These are phyloP conservation scores for Xestobium rufovillosum DNA, from an alignment of 2,888 invertebrate genomes.

Conservation along the genomic window DNA sequence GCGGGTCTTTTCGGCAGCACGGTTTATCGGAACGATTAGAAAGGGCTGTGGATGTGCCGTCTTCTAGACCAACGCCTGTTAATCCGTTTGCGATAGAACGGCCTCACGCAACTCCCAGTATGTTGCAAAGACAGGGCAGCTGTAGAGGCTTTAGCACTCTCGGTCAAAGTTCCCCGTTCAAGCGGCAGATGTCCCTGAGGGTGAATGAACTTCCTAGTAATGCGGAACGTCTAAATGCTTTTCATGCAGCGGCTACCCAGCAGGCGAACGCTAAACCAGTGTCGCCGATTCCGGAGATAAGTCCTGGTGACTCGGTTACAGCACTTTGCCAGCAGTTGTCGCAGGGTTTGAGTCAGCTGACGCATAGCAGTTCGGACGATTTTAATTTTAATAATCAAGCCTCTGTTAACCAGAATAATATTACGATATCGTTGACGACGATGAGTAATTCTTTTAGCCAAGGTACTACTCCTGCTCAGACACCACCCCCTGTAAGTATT, in stretches of 20 bases:
- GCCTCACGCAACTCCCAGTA: constrained; percentile 90
- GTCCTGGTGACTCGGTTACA: constrained; percentile 60
- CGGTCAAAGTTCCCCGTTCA: constrained; percentile 80
- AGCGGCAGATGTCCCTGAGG: constrained; percentile 90
- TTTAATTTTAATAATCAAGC: constrained; percentile 51
- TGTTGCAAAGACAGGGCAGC: constrained; percentile 92
- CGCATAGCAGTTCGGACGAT: constrained; percentile 51
- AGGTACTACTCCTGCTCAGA: constrained; percentile 28
- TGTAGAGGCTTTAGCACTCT: constrained; percentile 82
- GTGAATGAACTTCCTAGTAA: constrained; percentile 94
- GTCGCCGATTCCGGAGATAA: constrained; percentile 71
- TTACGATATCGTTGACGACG: constrained; percentile 37
- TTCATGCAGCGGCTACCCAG: constrained; percentile 33
- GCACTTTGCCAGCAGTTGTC: constrained; percentile 72
- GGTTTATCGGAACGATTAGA: constrained; percentile 70
- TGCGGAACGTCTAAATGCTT: constrained; percentile 65
- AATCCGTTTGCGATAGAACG: constrained; percentile 93
- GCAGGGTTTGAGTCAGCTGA: constrained; percentile 59
- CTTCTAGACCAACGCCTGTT: constrained; percentile 50
- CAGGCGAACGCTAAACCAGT: constrained; percentile 44
- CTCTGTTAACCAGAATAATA: constrained; percentile 50
- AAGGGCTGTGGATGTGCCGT: constrained; percentile 35
- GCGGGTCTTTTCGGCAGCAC: constrained; percentile 81
- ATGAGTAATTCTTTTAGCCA: constrained; percentile 36
- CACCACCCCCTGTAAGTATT: constrained; percentile 25